Conservation (phyloP, 2,797 vertebrate species). For the Micrastur ruficollis region DNA sequence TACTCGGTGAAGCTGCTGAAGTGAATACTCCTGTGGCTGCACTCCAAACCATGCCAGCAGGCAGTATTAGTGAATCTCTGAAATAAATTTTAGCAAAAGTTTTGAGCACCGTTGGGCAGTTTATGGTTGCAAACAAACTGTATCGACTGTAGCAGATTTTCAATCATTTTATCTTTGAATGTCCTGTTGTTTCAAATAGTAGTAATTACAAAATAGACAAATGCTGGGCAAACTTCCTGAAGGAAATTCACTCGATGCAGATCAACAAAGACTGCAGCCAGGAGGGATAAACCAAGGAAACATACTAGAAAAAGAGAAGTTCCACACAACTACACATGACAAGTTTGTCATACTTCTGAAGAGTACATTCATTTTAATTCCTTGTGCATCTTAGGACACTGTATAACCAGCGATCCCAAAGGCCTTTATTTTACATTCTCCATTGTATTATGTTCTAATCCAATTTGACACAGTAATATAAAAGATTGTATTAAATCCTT, state of each 20-base stretch:
- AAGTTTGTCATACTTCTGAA: background rate
- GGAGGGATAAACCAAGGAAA: background rate
- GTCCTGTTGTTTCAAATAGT: background rate
- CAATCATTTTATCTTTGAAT: background rate
- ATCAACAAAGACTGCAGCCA: background rate
- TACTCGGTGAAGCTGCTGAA: background rate
- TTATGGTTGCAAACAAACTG: background rate
- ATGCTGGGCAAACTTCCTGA: background rate
- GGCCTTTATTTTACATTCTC: background rate
- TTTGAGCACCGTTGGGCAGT: background rate
- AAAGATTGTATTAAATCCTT: slow-evolving; percentile 8
- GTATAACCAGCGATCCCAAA: background rate
- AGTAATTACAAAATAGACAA: background rate
- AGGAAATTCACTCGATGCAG: background rate
- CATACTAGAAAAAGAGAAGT: background rate
- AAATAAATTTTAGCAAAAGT: background rate
- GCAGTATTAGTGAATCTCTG: background rate
- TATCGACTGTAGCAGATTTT: background rate
- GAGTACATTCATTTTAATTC: background rate
- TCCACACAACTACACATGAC: background rate
- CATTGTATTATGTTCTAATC: slow-evolving; percentile 21
- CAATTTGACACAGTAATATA: background rate
- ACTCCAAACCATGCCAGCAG: background rate
- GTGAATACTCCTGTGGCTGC: background rate
- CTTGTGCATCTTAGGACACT: background rate